phyloP scores from a whole-genome alignment of 1,140 invertebrate genomes.

The Drosophila nigrodunni region DNA sequence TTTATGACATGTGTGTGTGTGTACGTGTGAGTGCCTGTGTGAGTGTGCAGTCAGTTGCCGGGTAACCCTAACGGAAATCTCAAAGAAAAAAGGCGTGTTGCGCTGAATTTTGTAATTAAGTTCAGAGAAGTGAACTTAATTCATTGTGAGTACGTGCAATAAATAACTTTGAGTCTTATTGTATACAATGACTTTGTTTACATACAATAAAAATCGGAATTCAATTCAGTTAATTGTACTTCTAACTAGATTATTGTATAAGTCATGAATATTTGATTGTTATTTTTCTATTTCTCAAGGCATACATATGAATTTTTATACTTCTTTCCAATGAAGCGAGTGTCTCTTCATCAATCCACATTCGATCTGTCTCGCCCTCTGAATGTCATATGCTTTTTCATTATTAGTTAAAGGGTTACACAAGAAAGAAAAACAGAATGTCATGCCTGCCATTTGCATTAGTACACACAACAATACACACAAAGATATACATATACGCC shows the following conservation, averaged over 20 bases:
- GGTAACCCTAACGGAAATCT: neutral
- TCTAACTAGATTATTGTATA: too few relatives aligned
- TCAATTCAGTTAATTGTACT: too few relatives aligned
- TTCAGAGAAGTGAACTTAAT: constrained; percentile 1
- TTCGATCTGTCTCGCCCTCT: constrained; percentile 15
- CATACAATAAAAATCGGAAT: too few relatives aligned
- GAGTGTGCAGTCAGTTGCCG: too few relatives aligned
- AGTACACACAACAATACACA: constrained; percentile 41
- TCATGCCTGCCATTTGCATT: constrained; percentile 74
- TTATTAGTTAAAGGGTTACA: constrained; percentile 79
- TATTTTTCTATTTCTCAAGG: too few relatives aligned
- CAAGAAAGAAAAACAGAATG: constrained; percentile 72
- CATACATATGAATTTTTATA: too few relatives aligned
- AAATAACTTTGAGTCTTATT: too few relatives aligned
- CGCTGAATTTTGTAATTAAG: constrained; percentile 1
- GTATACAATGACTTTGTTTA: too few relatives aligned
- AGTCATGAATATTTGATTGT: too few relatives aligned
- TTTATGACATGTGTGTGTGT: neutral
- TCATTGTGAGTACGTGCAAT: neutral
- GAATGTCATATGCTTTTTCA: constrained; percentile 67
- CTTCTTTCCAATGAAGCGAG: neutral
- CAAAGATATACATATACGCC: constrained; percentile 40
- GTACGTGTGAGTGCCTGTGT: too few relatives aligned
- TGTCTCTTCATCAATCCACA: constrained; percentile 47
- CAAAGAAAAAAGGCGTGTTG: neutral